A percentile compares a stretch with the other conserved stretches of the same genome.
These are phyloP conservation scores for Sitobion miscanthi DNA, from an alignment of 1,140 invertebrate species.

Conservation along the genomic window DNA sequence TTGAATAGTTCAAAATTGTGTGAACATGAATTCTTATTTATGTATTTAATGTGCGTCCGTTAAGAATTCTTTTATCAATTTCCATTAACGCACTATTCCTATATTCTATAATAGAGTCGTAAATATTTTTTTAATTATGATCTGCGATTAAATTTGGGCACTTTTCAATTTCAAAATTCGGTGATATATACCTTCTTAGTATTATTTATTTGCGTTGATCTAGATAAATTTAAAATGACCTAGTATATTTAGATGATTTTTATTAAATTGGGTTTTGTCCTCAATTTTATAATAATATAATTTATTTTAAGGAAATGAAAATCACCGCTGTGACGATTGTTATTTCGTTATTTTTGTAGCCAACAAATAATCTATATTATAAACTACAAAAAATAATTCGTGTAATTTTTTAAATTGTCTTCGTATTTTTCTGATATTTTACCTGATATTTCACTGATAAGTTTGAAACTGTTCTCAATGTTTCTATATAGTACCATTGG, in stretches of 20 bases:
- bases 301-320: neutral
- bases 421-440: neutral
- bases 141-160: neutral
- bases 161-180: neutral
- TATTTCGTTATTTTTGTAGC: neutral
- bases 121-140: neutral
- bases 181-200: neutral
- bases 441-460: neutral
- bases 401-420: neutral
- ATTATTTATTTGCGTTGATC: neutral
- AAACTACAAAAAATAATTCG: neutral
- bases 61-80: neutral
- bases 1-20: neutral
- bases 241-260: neutral
- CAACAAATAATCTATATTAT: neutral
- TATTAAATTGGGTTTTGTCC: neutral
- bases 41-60: neutral
- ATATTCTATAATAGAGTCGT: neutral
- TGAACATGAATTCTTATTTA: neutral
- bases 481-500: neutral
- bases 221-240: slow-evolving; percentile 19
- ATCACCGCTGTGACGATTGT: neutral
- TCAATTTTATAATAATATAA: slow-evolving; percentile 18
- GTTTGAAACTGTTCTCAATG: neutral
- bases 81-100: neutral